Evolutionary conservation across 1,140 invertebrate species (phyloP).

Genomic region (Lordiphosa stackelbergi): DNA sequence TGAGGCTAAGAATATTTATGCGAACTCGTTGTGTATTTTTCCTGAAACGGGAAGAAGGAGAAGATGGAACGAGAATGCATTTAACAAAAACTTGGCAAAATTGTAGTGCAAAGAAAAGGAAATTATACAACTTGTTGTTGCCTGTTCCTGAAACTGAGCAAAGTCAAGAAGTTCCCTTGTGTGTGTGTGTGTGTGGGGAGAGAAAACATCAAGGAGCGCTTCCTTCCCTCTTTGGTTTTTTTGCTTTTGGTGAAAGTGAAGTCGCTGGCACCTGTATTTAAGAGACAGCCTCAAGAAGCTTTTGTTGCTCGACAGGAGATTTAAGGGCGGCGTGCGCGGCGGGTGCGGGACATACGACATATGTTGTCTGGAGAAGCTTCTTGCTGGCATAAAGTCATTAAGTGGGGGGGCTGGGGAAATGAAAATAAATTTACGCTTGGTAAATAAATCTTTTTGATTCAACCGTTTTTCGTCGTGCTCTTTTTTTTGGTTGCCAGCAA

Average conservation of each 20-base stretch:
- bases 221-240: conserved; percentile 15
- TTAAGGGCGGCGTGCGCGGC: conserved; percentile 12
- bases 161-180: conserved; percentile 44
- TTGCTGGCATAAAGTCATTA: conserved; percentile 66
- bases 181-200: not conserved
- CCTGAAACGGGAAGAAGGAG: conserved; percentile 4
- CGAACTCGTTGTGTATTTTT: conserved; percentile 33
- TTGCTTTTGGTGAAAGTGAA: conserved; percentile 49
- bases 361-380: conserved; percentile 31
- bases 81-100: conserved; percentile 48
- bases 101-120: conserved; percentile 49
- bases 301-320: conserved; percentile 25
- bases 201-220: not conserved
- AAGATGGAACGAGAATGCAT: conserved; percentile 32
- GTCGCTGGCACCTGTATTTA: conserved; percentile 53
- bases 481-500: conserved; percentile 13
- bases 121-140: conserved; percentile 58
- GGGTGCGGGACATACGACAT: conserved; percentile 30
- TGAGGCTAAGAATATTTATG: conserved; percentile 47
- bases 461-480: conserved; percentile 7
- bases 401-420: conserved; percentile 36
- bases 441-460: conserved; percentile 74
- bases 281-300: conserved; percentile 34
- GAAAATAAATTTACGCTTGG: conserved; percentile 72
- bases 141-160: conserved; percentile 37